A percentile compares a stretch with the other conserved stretches of the same genome.
Evolutionary conservation across 2,113 vertebrate genomes (phyloP).

Genomic region (Sylvietta virens): DNA sequence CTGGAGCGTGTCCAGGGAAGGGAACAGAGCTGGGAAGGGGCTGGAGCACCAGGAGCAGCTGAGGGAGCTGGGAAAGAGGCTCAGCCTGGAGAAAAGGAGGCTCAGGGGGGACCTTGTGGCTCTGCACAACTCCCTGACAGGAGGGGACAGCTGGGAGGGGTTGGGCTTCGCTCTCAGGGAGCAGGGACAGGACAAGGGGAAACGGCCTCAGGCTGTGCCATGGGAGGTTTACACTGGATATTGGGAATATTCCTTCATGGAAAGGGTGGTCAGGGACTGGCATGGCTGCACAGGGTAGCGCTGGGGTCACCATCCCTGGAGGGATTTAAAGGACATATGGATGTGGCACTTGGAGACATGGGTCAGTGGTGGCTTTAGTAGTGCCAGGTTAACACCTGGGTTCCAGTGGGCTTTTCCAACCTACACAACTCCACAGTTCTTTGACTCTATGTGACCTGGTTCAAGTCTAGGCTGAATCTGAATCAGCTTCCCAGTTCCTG

Average conservation of each 20-base stretch:
- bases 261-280: background rate
- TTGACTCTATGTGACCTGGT: rapidly evolving
- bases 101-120: background rate
- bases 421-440: rapidly evolving
- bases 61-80: background rate
- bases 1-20: rapidly evolving
- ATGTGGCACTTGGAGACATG: background rate
- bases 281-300: background rate
- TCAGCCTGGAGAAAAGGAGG: background rate
- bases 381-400: background rate
- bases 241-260: rapidly evolving
- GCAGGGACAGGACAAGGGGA: rapidly evolving
- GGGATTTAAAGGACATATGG: background rate
- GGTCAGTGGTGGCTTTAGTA: background rate
- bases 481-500: background rate
- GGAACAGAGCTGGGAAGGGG: background rate
- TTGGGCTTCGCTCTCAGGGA: background rate
- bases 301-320: rapidly evolving
- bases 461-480: background rate
- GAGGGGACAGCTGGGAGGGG: background rate
- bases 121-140: background rate
- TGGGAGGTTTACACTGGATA: rapidly evolving
- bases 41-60: background rate
- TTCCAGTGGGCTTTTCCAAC: background rate
- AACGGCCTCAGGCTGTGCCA: rapidly evolving